Base-by-base conservation (phyloP, 1,140 invertebrate genomes). In the Lucilia cuprina region DNA sequence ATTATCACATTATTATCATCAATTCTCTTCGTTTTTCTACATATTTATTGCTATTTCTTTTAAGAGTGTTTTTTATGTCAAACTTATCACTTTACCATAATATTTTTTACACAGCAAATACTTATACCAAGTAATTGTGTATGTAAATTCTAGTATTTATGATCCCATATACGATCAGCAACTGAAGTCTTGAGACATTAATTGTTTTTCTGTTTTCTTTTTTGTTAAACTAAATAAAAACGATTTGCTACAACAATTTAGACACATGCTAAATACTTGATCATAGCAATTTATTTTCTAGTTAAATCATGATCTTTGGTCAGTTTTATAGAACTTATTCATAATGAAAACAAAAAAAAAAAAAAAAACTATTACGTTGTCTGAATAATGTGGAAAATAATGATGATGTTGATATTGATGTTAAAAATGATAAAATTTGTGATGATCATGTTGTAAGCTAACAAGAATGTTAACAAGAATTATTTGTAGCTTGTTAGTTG, bases 1-100 rank as follows among this genome's bases (percentile, higher is more conserved):
- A 78, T 78, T 78, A 78, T 78, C 75, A 78, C 75, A n/a, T 78
- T 78, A 78, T 78, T 78, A 78, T 78, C 75, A 78, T 41, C 75
- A 78, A 41, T 78, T 78, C 41, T n/a, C 14, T 41, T 30, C 25
- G 25, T 30, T 78, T 78, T 78, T 41, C 34, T 77, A 5, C n/a
- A 7, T 17, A 12, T 60, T 7, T 60, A 7, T 60, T 7, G 25
- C 25, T 30, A 2, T n/a, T 60, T 60, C 2, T 7, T 60, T 60
- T 1, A 3, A n/a, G 10, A 41, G 41, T 8, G 41, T 41, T 41
- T 41, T 41, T 41, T 41, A 10, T 41, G 41, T 41, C 41, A 41
- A 41, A 41, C 41, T 41, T 10, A 41, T 41, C 41, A 60, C n/a
- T 60, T 60, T 60, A 17, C 55, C 55, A 17, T 8, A 17, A n/a